Evolutionary conservation across 2,888 invertebrate genomes (phyloP).

Genomic region (Tanypteryx hageni): DNA sequence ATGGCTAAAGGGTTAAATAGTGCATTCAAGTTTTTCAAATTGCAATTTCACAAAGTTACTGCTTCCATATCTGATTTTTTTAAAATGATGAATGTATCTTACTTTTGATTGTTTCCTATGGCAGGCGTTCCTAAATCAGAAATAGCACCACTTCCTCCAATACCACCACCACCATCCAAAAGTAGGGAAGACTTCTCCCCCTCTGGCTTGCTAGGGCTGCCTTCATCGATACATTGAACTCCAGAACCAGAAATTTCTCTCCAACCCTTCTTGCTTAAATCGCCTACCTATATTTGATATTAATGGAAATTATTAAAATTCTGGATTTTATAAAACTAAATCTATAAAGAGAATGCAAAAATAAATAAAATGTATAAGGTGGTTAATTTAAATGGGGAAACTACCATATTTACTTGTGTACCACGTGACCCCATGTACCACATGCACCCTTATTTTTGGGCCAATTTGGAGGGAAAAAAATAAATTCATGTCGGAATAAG

Average conservation of each 20-base stretch:
- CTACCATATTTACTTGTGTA: no score
- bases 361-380: no score
- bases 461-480: no score
- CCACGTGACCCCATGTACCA: no score
- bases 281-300: constrained; percentile 78
- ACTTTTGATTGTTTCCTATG: constrained; percentile 27
- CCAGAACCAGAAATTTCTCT: constrained; percentile 77
- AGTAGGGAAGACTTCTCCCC: constrained; percentile 47
- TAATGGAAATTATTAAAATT: constrained; percentile 52
- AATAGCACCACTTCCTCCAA: constrained; percentile 52
- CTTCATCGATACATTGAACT: neutral
- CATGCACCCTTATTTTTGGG: no score
- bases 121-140: constrained; percentile 23
- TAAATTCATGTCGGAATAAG: no score
- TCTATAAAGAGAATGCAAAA: neutral
- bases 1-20: no score
- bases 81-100: neutral
- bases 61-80: no score
- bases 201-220: constrained; percentile 46
- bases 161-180: constrained; percentile 33
- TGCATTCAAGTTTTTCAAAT: no score
- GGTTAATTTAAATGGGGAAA: no score
- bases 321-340: neutral
- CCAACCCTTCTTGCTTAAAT: constrained; percentile 83
- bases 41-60: no score